Evolutionary conservation across 2,888 invertebrate species (phyloP), one percentile per base, ranked within the genome.

Genomic region (Melipona beecheii): DNA sequence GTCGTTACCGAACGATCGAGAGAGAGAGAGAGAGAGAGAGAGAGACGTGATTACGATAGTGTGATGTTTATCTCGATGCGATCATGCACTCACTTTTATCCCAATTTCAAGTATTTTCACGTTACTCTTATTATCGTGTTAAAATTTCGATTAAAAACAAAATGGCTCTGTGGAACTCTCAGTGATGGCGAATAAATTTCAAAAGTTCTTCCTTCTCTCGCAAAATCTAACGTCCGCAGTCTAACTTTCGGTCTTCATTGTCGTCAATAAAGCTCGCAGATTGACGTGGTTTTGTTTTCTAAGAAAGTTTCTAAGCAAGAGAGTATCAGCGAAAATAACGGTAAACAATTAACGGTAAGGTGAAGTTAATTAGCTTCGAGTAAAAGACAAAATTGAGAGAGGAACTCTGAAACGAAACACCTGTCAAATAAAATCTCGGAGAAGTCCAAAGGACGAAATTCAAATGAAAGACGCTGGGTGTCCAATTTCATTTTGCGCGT

Each of bases 231-330:
- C n/a, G n/a, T 56, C 2, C 15, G 5, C 2, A 15, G 15, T 58
- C n/a, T n/a, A n/a, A 15, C 15, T 2, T 56, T 13, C n/a, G 15
- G 13, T 0, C 13, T 56, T 56, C 15, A 1, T n/a, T 15, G 15
- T 5, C 5, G 5, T 15, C 56, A 13, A 0, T 58, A 15, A n/a
- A 15, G n/a, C 0, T 1, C 5, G 15, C 5, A 9, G 5, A 2
- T 56, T n/a, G 5, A 15, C 15, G n/a, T 13, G 2, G n/a, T 13
- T 21, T n/a, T 13, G 13, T 13, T 21, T n/a, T 13, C 15, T n/a
- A 56, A 56, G 5, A 15, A 15, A 15, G n/a, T n/a, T n/a, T 0
- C 15, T 13, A 15, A 56, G 4, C 19, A n/a, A 2, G 11, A n/a
- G 56, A n/a, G 24, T 50, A 15, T 5, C 6, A n/a, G 6, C 4